Base-by-base conservation (phyloP, 2,797 vertebrate genomes). In the Sus cebifrons region DNA sequence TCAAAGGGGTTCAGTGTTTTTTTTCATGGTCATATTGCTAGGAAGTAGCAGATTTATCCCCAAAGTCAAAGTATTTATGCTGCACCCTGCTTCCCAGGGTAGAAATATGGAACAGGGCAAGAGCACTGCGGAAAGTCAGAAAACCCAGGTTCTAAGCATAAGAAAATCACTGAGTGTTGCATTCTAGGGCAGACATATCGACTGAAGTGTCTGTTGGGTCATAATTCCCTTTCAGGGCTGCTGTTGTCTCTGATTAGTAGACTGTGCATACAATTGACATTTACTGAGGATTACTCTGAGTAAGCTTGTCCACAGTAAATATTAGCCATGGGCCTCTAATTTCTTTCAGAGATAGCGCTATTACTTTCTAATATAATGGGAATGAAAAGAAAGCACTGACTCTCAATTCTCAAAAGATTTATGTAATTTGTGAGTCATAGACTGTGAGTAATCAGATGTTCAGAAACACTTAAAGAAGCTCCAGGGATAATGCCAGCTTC, bases 391-490 rank as follows among this genome's bases (percentile, higher is more conserved):
- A 91, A 91, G 13, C 54, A 83, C 40, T 94, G 84, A 92, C 49
- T 95, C 71, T 92, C 60, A 95, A 44, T 93, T 91, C 65, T 93
- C 89, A 89, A 68, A 94, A 91, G 89, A 90, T 96, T 94, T 84
- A 49, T 96, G 23, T 94, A 93, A 94, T 95, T 96, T 97, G 58
- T 95, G 78, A 95, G 83, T 91, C 17, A 6, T 23, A 92, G 79
- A n/a, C 40, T 84, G 16, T 88, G 95, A 97, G 94, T 95, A 96
- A 96, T 97, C 89, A 88, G 85, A 95, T 94, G 73, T 85, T 97
- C 75, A n/a, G 85, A 87, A 94, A 89, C 44, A 74, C 83, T 95
- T 94, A 77, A 77, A 86, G 88, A 82, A 82, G 83, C 64, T 73
- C 75, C 60, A 81, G 58, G 77, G 52, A 83, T 89, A 91, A 75